phyloP scores from a whole-genome alignment of 2,113 vertebrate genomes.

The Orthonyx spaldingii region DNA sequence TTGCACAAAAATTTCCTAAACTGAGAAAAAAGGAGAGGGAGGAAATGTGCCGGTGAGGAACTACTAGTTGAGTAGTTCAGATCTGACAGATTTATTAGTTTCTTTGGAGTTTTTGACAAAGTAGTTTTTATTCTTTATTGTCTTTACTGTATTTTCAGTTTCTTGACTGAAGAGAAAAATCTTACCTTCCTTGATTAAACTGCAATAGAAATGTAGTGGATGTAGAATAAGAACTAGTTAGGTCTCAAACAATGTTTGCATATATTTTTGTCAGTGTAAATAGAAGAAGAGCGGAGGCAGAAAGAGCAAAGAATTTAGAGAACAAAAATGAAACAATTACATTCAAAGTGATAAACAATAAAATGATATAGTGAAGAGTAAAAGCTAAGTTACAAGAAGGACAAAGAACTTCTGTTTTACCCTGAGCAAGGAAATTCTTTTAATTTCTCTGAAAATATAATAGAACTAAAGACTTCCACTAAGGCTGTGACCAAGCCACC shows the following conservation, averaged over 20 bases:
- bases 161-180: background rate
- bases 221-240: background rate
- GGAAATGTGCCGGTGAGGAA: background rate
- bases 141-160: background rate
- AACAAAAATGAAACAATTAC: background rate
- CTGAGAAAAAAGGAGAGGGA: background rate
- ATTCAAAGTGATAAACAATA: background rate
- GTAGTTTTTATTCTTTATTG: background rate
- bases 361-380: background rate
- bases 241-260: background rate
- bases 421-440: background rate
- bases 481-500: background rate
- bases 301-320: background rate
- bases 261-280: background rate
- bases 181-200: background rate
- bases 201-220: background rate
- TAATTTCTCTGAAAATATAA: background rate
- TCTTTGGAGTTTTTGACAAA: background rate
- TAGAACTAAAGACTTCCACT: background rate
- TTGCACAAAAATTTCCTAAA: background rate
- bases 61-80: background rate
- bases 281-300: background rate
- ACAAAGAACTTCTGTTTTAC: background rate
- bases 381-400: background rate
- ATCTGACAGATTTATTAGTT: background rate